phyloP scores from a whole-genome alignment of 2,113 vertebrate species.

The Eupsittula cactorum region DNA sequence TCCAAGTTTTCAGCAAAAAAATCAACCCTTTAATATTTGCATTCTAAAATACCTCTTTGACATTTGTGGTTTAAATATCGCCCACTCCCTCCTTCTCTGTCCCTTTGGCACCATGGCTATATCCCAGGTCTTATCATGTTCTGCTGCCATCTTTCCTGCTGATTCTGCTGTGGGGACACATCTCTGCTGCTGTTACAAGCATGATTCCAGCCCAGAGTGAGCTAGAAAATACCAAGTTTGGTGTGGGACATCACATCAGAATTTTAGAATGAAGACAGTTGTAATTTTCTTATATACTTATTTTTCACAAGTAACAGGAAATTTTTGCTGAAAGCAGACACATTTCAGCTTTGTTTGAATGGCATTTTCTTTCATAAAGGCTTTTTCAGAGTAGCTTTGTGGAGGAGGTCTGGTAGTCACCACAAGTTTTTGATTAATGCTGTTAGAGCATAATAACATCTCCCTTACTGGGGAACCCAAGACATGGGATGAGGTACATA shows the following conservation, averaged over 20 bases:
- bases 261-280: not conserved
- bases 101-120: not conserved
- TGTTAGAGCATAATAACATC: not conserved
- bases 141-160: not conserved
- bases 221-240: not conserved
- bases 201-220: accelerated
- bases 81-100: not conserved
- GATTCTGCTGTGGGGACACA: not conserved
- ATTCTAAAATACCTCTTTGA: not conserved
- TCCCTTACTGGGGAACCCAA: not conserved
- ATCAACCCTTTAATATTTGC: not conserved
- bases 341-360: not conserved
- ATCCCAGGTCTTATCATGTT: not conserved
- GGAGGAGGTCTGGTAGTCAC: not conserved
- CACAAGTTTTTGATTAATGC: not conserved
- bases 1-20: conserved; percentile 3
- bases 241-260: not conserved
- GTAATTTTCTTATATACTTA: not conserved
- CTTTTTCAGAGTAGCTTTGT: not conserved
- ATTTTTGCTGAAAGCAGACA: not conserved
- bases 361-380: not conserved
- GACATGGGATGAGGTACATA: not conserved
- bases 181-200: not conserved
- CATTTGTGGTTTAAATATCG: not conserved
- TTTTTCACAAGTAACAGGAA: not conserved